Percentiles rank a stretch among this genome's conserved stretches.
These are phyloP conservation scores for Epizoanthus rinbou DNA, from an alignment of 92 coral and sea anemone genomes.

Conservation along the genomic window DNA sequence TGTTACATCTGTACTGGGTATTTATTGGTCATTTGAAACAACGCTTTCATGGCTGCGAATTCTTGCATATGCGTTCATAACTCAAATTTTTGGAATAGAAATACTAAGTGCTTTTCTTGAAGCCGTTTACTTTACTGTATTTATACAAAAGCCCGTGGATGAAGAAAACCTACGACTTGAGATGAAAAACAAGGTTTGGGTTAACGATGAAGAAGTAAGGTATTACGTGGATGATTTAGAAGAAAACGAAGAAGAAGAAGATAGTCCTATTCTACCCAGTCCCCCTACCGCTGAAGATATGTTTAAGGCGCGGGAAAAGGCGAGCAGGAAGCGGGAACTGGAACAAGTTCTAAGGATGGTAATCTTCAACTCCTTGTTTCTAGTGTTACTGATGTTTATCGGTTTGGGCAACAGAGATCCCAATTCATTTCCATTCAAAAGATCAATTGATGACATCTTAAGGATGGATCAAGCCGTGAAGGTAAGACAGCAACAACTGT, in stretches of 20 bases:
- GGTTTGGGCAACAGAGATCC: constrained; percentile 69
- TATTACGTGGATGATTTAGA: constrained; percentile 60
- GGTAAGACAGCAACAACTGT: constrained; percentile 7
- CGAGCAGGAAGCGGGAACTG: constrained; percentile 65
- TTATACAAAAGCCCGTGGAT: constrained; percentile 52
- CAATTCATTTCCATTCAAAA: constrained; percentile 50
- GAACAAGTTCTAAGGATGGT: constrained; percentile 71
- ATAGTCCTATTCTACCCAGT: constrained; percentile 51
- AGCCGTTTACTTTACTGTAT: constrained; percentile 56
- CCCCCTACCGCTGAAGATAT: constrained; percentile 59
- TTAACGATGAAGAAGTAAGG: constrained; percentile 54
- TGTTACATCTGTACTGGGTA: constrained; percentile 41
- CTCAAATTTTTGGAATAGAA: constrained; percentile 55
- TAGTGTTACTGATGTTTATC: constrained; percentile 55
- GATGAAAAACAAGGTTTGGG: constrained; percentile 64
- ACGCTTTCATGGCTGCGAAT: constrained; percentile 60
- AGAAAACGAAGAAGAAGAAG: constrained; percentile 42
- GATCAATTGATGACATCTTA: constrained; percentile 47
- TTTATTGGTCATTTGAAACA: constrained; percentile 48
- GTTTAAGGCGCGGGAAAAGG: constrained; percentile 57
- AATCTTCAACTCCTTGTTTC: constrained; percentile 56
- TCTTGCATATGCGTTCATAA: constrained; percentile 32
- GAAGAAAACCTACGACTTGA: constrained; percentile 62
- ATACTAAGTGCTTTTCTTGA: constrained; percentile 44
- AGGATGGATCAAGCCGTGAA: constrained; percentile 46